Evolutionary conservation across 2,888 invertebrate genomes (phyloP), one percentile per base, ranked within the genome.

Genomic region (Drosophila paracracens): DNA sequence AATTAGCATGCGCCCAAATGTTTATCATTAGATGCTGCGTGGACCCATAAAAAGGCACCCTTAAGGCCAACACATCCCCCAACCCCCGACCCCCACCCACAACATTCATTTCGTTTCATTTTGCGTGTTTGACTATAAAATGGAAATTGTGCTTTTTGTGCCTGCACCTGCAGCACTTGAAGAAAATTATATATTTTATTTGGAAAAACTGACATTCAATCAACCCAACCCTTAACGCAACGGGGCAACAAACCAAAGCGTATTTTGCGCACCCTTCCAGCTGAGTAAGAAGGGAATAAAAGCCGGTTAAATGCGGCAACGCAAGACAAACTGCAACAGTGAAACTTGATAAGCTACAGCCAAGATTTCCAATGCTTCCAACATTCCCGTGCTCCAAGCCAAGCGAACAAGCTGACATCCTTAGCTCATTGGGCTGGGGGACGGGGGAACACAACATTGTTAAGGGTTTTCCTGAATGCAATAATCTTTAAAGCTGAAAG

Each of bases 331-430:
- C 53, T 78, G 79, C 74, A 77, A 57, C 54, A 64, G 70, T 52
- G 43, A 74, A 58, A 64, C 70, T 70, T 58, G 74, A 78, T 73
- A 73, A 62, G 66, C 76, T 67, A 73, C 66, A 66, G 52, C 21
- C 64, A 36, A 11, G 16, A 51, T 16, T 13, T 36, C 16, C 50
- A 13, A 10, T 43, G n/a, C 35, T 35, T 27, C 0, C 27, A 48
- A 21, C 16, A 8, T 33, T 52, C 2, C 16, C 21, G 3, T 13
- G 21, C 43, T 3, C 21, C 43, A 13, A 21, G 43, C 16, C 35
- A 35, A 11, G 16, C 16, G 21, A 16, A 25, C 57, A 31, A 31
- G 16, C 38, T 16, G n/a, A 31, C n/a, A 48, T 59, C 21, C 21
- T 21, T 13, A 0, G n/a, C 40, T 10, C n/a, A 33, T 10, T 33